Evolutionary conservation across 2,888 invertebrate species (phyloP), one percentile per base, ranked within the genome.

Genomic region (Agrochola litura): DNA sequence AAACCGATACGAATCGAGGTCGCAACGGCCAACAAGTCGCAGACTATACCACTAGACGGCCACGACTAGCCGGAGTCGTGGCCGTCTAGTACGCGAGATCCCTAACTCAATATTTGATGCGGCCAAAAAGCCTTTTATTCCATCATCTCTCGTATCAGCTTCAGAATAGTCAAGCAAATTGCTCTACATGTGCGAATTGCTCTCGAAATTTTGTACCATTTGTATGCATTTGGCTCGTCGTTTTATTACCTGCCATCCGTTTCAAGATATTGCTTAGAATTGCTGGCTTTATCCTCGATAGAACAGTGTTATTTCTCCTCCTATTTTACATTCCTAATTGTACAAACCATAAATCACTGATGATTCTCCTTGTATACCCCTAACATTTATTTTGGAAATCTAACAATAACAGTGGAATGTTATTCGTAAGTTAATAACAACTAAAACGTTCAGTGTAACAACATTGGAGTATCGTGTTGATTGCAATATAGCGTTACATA

Each of bases 401-500:
- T n/a, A 75, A 78, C 49, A 77, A 74, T 37, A 76, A 76, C 71
- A 64, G 1, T 60, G 43, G n/a, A 68, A 58, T 67, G 63, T 78
- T 81, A 43, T 71, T 64, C 56, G 9, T 70, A 25, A 66, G n/a
- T 49, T 37, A 43, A 70, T 30, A 84, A 63, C 64, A 81, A 70
- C 63, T 30, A 58, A 49, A 41, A 58, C 69, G 37, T 30, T 60
- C 61, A 41, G 14, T 30, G 37, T 68, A 73, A 64, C 43, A 78
- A 77, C 66, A 82, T 56, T 41, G 10, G 52, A 77, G 61, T 60
- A 65, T 61, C 54, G 41, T 58, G 70, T 74, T 82, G 76, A 84
- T 82, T 77, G 71, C 79, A 64, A 75, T 87, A 80, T 80, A 60
- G 60, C 46, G 61, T 76, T 78, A 78, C 72, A 68, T 52, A 30